Conservation (phyloP, 2,888 invertebrate genomes). For the Torymus tubicola region DNA sequence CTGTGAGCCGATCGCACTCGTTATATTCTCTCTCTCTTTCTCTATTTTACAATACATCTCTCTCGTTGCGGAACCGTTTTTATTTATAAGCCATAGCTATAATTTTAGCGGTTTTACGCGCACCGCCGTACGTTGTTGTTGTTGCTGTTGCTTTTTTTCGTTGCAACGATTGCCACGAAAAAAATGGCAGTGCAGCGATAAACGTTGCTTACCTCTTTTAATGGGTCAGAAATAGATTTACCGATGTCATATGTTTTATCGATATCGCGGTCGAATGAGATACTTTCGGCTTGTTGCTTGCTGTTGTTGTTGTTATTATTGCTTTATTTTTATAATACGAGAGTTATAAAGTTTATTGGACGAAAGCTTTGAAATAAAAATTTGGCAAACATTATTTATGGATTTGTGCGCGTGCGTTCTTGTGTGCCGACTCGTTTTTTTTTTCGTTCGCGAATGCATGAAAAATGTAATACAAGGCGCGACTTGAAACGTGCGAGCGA, state of each 20-base stretch:
- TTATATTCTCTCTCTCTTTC: background rate
- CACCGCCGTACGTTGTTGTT: too few species aligned
- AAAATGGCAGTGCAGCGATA: slow-evolving; percentile 11
- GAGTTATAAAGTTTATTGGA: slow-evolving; percentile 35
- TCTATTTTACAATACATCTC: slow-evolving; percentile 38
- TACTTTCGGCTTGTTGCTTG: background rate
- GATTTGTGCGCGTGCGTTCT: slow-evolving; percentile 1
- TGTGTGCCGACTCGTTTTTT: background rate
- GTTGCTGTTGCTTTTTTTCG: slow-evolving; percentile 27
- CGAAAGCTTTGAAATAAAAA: slow-evolving; percentile 15
- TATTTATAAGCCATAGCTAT: slow-evolving; percentile 28
- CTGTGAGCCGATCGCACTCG: background rate
- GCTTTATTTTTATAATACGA: slow-evolving; percentile 3
- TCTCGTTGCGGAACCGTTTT: background rate
- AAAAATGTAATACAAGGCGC: slow-evolving; percentile 19
- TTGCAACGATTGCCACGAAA: slow-evolving; percentile 14
- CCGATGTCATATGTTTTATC: slow-evolving; percentile 35
- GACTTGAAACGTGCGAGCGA: background rate
- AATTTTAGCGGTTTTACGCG: slow-evolving; percentile 26
- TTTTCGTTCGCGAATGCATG: slow-evolving; percentile 9
- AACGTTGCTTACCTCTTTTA: slow-evolving; percentile 43
- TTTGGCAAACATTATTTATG: slow-evolving; percentile 27
- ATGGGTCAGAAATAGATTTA: slow-evolving; percentile 44
- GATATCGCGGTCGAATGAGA: slow-evolving; percentile 24
- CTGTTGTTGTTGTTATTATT: background rate